Evolutionary conservation across 2,113 vertebrate species (phyloP).

Genomic region (Pampusana beccarii): DNA sequence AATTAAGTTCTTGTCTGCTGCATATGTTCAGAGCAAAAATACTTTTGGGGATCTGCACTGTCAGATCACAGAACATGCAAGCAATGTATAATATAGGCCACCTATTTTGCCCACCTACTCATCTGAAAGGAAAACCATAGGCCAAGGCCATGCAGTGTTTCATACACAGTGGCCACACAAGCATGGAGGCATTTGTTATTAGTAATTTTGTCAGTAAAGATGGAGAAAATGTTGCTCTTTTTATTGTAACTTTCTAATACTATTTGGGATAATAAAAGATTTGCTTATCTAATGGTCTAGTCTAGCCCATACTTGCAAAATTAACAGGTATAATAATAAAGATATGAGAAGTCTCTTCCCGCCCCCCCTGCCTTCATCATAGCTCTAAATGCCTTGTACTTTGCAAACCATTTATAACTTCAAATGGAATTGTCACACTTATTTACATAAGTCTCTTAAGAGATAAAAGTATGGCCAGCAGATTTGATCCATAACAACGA

Average conservation of each 20-base stretch:
- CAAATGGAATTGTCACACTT: not conserved
- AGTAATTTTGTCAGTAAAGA: not conserved
- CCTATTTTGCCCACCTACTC: not conserved
- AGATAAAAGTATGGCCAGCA: not conserved
- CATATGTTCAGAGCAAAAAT: not conserved
- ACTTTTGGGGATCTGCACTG: not conserved
- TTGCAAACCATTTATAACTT: not conserved
- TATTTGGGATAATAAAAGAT: not conserved
- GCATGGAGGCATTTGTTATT: not conserved
- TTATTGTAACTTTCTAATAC: not conserved
- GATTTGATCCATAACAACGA: not conserved
- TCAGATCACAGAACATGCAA: not conserved
- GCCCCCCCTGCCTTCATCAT: not conserved
- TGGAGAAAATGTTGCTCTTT: not conserved
- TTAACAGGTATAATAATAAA: not conserved
- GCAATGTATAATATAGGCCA: not conserved
- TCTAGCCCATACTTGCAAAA: not conserved
- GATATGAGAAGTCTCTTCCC: not conserved
- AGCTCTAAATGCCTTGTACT: not conserved
- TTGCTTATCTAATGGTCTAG: not conserved
- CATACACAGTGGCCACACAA: not conserved
- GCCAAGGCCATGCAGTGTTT: not conserved
- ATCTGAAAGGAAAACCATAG: not conserved
- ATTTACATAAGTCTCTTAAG: not conserved
- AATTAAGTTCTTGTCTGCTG: not conserved